Evolutionary conservation across 2,888 invertebrate species (phyloP).

Genomic region (Raillietiella orientalis): DNA sequence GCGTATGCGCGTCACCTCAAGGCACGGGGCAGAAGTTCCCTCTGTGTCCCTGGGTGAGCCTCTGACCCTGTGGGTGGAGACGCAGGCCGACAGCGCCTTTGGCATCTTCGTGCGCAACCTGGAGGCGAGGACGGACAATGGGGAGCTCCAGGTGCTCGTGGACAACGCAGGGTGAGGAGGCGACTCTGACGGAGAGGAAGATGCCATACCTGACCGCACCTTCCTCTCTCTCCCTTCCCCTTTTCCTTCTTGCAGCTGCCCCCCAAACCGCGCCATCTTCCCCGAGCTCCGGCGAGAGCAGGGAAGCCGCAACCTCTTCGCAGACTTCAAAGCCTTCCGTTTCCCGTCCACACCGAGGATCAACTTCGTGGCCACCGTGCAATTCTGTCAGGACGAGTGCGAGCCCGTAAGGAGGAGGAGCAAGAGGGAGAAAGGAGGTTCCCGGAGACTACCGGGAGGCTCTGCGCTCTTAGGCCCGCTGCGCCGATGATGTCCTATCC

Average conservation of each 20-base stretch:
- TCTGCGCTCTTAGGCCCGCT: no score
- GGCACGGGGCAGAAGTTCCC: conserved; percentile 13
- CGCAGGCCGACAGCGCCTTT: conserved; percentile 14
- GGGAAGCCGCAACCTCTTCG: conserved; percentile 12
- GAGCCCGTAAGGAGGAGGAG: conserved; percentile 15
- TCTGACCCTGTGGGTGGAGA: conserved; percentile 14
- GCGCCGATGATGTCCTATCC: no score
- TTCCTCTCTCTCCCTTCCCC: conserved; percentile 4
- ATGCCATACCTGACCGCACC: neutral
- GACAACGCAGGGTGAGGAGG: conserved; percentile 13
- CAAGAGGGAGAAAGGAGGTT: no score
- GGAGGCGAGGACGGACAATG: conserved; percentile 15
- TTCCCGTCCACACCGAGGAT: conserved; percentile 16
- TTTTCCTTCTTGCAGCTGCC: conserved; percentile 10
- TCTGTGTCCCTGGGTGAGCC: conserved; percentile 16
- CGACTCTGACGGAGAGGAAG: neutral
- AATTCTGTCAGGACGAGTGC: conserved; percentile 16
- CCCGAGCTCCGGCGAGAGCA: conserved; percentile 13
- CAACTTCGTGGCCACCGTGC: conserved; percentile 16
- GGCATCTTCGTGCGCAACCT: conserved; percentile 15
- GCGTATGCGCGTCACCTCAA: conserved; percentile 14
- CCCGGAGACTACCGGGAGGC: no score
- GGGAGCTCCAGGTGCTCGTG: conserved; percentile 14
- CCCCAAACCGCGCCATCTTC: conserved; percentile 15
- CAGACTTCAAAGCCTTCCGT: conserved; percentile 16